Conservation (phyloP, 2,113 vertebrate species). For the Neogobius melanostomus region DNA sequence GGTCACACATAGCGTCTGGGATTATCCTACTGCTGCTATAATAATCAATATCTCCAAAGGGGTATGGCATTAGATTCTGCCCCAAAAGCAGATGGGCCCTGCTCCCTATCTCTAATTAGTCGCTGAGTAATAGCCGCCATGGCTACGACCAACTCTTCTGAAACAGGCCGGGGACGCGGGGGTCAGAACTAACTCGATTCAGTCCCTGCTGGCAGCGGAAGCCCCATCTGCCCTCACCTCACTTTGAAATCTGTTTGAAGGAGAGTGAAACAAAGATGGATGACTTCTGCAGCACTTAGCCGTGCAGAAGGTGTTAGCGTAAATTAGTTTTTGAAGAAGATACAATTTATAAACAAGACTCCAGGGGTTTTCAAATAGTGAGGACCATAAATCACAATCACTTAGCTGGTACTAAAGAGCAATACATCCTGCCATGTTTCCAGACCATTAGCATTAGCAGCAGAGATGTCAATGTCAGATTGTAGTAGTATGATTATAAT, state of each 20-base stretch:
- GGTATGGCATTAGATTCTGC: conserved; percentile 26
- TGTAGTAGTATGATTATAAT: too few species aligned
- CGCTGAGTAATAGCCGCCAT: conserved; percentile 51
- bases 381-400: conserved; percentile 65
- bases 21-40: conserved; percentile 30
- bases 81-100: conserved; percentile 65
- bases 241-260: conserved; percentile 35
- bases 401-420: conserved; percentile 31
- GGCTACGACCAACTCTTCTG: conserved; percentile 47
- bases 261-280: conserved; percentile 61
- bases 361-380: conserved; percentile 34
- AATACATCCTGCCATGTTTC: conserved; percentile 19
- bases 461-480: too few species aligned
- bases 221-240: conserved; percentile 58
- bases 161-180: conserved; percentile 37
- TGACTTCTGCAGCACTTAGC: conserved; percentile 50
- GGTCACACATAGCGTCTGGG: neutral
- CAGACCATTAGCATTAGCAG: neutral
- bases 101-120: conserved; percentile 51
- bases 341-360: conserved; percentile 45
- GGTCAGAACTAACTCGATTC: conserved; percentile 74
- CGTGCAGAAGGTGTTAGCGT: conserved; percentile 10
- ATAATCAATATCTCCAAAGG: conserved; percentile 38
- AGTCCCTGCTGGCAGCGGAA: conserved; percentile 48
- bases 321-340: conserved; percentile 55